Conservation (phyloP, 2,888 invertebrate species). For the Eupithecia subumbrata region DNA sequence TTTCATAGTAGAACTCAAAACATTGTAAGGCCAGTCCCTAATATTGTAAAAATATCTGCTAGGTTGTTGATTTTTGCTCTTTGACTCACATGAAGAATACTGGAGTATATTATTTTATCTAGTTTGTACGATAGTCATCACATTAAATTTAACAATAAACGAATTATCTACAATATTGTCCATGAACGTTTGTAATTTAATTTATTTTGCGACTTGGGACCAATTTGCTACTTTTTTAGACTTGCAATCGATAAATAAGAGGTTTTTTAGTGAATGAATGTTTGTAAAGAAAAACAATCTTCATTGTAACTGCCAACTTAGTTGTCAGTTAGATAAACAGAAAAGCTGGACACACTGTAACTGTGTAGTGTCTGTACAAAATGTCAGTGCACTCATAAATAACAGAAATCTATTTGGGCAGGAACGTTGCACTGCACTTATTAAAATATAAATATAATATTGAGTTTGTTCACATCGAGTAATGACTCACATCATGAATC, state of each 20-base stretch:
- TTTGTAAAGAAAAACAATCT: too few relatives aligned
- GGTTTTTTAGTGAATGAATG: neutral
- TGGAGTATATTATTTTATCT: neutral
- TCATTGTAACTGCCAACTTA: too few relatives aligned
- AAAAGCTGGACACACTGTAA: neutral
- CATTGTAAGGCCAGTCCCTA: neutral
- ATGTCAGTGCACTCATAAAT: constrained; percentile 41
- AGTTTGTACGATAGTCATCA: neutral
- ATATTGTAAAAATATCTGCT: neutral
- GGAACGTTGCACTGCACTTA: constrained; percentile 43
- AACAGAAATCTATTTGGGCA: constrained; percentile 39
- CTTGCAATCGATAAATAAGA: too few relatives aligned
- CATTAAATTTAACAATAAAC: neutral
- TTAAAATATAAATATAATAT: constrained; percentile 42
- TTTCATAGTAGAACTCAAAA: neutral
- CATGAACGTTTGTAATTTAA: neutral
- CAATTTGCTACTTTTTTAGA: neutral
- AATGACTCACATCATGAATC: constrained; percentile 42
- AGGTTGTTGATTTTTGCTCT: too few relatives aligned
- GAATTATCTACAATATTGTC: neutral
- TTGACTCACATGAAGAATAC: neutral
- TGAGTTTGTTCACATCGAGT: constrained; percentile 44
- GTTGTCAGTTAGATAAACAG: neutral
- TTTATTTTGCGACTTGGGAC: neutral
- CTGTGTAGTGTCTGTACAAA: constrained; percentile 7